Percentiles rank a stretch among this genome's conserved stretches.
These are phyloP conservation scores for Champsocephalus gunnari DNA, from an alignment of 2,797 vertebrate genomes.

Conservation along the genomic window DNA sequence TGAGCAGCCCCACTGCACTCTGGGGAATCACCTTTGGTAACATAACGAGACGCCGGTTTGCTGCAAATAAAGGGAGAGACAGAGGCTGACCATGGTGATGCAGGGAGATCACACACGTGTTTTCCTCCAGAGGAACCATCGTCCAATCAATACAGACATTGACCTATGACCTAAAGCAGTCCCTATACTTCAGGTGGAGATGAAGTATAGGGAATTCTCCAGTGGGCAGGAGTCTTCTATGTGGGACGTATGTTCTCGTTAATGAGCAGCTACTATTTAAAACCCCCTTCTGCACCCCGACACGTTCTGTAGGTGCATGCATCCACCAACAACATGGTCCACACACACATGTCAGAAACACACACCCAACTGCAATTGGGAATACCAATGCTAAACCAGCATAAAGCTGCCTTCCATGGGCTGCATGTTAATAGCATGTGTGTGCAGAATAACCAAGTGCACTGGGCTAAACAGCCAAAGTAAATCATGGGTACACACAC, in stretches of 20 bases:
- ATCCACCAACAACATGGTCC: not conserved
- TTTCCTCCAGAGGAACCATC: conserved; percentile 36
- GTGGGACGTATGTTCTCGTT: conserved; percentile 39
- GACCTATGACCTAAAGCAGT: conserved; percentile 22
- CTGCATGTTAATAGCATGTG: conserved; percentile 52
- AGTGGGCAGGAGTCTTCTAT: conserved; percentile 12
- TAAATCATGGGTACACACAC: conserved; percentile 44
- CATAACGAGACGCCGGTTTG: conserved; percentile 41
- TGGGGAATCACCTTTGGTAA: conserved; percentile 16
- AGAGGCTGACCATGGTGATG: conserved; percentile 42
- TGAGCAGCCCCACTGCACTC: not conserved
- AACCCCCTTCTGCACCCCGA: conserved; percentile 14
- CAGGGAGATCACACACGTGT: conserved; percentile 11
- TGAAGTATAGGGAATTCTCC: conserved; percentile 16
- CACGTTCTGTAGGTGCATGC: conserved; percentile 14
- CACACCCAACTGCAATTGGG: conserved; percentile 15
- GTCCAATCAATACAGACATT: conserved; percentile 39
- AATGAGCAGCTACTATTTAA: conserved; percentile 28
- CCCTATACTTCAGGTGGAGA: conserved; percentile 1
- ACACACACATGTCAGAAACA: conserved; percentile 1
- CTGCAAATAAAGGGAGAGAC: conserved; percentile 17
- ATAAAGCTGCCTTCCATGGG: conserved; percentile 11
- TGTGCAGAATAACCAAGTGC: conserved; percentile 49
- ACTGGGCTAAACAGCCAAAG: conserved; percentile 42
- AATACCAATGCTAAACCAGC: conserved; percentile 44